phyloP scores from a whole-genome alignment of 2,113 vertebrate genomes.

The Semnopithecus entellus region DNA sequence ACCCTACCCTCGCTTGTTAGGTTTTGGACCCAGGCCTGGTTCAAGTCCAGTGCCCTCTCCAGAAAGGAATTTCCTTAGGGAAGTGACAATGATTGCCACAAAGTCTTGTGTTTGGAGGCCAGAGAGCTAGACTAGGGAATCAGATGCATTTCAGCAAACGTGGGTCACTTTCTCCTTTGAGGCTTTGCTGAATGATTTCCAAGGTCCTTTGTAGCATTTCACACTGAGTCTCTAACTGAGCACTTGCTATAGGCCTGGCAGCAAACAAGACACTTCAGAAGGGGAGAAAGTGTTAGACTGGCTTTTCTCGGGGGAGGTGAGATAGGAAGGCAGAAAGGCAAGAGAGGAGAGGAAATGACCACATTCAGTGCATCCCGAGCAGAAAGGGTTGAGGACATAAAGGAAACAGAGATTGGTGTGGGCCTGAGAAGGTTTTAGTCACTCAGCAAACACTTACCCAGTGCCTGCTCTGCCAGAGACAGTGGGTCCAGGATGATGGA shows the following conservation, averaged over 20 bases:
- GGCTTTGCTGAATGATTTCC: accelerated
- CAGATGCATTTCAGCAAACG: background rate
- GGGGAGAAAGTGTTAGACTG: background rate
- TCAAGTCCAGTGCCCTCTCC: background rate
- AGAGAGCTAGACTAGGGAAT: background rate
- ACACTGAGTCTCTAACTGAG: background rate
- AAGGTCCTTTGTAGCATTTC: background rate
- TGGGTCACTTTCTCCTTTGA: too few relatives aligned
- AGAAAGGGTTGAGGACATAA: too few relatives aligned
- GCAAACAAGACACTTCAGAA: background rate
- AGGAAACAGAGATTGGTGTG: accelerated
- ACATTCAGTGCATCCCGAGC: accelerated
- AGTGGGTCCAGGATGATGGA: background rate
- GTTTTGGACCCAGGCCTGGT: too few relatives aligned
- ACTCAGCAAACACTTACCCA: background rate
- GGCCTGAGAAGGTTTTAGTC: background rate
- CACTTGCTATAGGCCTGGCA: background rate
- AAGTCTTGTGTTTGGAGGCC: background rate
- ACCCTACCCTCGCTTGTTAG: background rate
- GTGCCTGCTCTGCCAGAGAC: accelerated
- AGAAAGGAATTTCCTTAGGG: background rate
- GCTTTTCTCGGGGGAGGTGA: background rate
- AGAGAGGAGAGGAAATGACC: background rate
- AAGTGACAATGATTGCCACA: background rate
- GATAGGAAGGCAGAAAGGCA: too few relatives aligned